Evolutionary conservation across 2,113 vertebrate species (phyloP), one percentile per base, ranked within the genome.

Genomic region (Crotalus horridus): DNA sequence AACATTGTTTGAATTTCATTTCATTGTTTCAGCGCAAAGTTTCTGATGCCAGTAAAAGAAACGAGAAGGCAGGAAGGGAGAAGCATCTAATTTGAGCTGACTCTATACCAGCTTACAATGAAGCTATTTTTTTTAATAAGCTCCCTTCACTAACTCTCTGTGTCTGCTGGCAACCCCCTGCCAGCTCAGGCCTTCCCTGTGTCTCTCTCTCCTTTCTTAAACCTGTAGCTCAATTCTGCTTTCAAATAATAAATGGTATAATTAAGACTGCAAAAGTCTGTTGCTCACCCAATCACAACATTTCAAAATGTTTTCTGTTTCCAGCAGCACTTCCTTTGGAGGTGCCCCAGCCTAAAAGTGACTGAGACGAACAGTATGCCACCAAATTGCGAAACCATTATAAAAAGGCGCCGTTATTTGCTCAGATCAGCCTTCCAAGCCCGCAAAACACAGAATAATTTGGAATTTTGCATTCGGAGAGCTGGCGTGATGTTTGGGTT

Each of bases 351-450:
- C 46, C 46, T 61, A 51, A 53, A 89, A 24, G 74, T 29, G 92
- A 86, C 61, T 51, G 88, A 89, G 46, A 55, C 21, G 26, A 59
- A 6, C 53, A 26, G 85, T 90, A 93, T 29, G 85, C 46, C 21
- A 59, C 11, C 2, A 20, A 90, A 90, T 86, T 3, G 17, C 2
- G 26, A 33, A 92, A 26, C 53, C n/a, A 5, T 86, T 85, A 51
- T n/a, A 55, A 43, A 89, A 33, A 85, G 6, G 85, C 39, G 69
- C 33, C 24, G 7, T 48, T 85, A 81, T 23, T 39, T 24, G 93
- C 95, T 96, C 90, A 90, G 93, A 90, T 89, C 94, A 94, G 92
- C 94, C 90, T 96, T 95, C 95, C 95, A 92, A 94, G 87, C 92
- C 39, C 69, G n/a, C 48, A 91, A 95, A 95, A 56, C 94, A 93